A percentile compares a stretch with the other conserved stretches of the same genome.
Conservation (phyloP, 2,888 invertebrate genomes). For the Drosophila falleni region DNA sequence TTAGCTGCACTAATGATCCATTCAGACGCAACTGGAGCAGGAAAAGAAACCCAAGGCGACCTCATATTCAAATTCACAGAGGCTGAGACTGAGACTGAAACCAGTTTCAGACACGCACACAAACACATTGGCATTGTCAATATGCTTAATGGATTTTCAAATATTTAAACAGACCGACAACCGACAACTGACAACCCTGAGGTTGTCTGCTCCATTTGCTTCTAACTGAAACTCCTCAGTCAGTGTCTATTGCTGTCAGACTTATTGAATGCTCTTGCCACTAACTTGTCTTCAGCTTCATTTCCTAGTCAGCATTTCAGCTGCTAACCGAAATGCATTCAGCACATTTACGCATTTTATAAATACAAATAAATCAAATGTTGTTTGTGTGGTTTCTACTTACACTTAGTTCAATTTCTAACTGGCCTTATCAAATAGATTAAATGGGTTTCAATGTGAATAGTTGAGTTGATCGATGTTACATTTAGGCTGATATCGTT, state of each 20-base stretch:
- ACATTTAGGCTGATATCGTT: too few species aligned
- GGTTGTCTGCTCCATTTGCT: constrained; percentile 34
- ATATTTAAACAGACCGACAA: constrained; percentile 73
- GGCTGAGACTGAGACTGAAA: constrained; percentile 13
- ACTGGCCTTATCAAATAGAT: constrained; percentile 4
- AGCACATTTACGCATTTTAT: constrained; percentile 59
- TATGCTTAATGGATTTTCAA: constrained; percentile 82
- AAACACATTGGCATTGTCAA: constrained; percentile 72
- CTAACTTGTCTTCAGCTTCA: constrained; percentile 4
- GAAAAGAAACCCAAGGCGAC: constrained; percentile 47
- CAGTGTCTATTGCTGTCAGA: neutral
- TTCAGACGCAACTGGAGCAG: constrained; percentile 60
- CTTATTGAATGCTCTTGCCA: constrained; percentile 18
- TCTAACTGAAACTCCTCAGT: neutral
- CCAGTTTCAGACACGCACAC: constrained; percentile 20
- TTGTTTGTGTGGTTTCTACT: constrained; percentile 46
- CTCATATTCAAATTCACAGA: constrained; percentile 56
- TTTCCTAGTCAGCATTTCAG: constrained; percentile 4
- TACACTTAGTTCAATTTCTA: neutral
- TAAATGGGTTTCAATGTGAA: neutral
- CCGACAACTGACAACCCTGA: constrained; percentile 27
- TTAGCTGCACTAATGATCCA: constrained; percentile 80
- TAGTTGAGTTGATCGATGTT: neutral
- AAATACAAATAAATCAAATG: constrained; percentile 64
- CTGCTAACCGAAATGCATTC: constrained; percentile 57